Evolutionary conservation across 2,797 vertebrate genomes (phyloP).

Genomic region (Brotogeris chrysoptera): DNA sequence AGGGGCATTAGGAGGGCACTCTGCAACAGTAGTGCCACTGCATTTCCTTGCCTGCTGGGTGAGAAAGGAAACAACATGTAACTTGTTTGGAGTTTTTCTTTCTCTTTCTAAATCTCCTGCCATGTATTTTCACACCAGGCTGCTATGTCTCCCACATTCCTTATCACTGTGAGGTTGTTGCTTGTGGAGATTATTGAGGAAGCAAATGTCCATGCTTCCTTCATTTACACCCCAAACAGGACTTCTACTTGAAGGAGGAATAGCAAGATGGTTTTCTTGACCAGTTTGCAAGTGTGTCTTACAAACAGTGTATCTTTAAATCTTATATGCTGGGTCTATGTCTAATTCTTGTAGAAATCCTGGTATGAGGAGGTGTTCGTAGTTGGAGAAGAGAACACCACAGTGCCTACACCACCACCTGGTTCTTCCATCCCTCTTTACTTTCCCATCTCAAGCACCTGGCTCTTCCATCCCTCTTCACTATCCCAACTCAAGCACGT

Average conservation of each 20-base stretch:
- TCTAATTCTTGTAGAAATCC: not conserved
- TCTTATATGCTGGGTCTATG: not conserved
- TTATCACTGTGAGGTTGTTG: not conserved
- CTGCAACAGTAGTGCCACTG: not conserved
- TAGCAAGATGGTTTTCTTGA: not conserved
- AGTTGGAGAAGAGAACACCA: not conserved
- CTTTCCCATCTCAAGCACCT: not conserved
- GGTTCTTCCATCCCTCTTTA: not conserved
- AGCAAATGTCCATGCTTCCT: not conserved
- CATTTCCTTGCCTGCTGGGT: not conserved
- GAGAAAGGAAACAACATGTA: not conserved
- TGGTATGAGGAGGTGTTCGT: not conserved
- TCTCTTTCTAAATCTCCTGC: not conserved
- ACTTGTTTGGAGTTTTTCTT: not conserved
- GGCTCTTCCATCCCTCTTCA: not conserved
- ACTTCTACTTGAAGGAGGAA: not conserved
- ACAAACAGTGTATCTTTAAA: not conserved
- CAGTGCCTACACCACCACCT: not conserved
- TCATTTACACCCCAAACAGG: not conserved
- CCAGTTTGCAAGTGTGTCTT: not conserved
- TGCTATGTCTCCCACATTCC: not conserved
- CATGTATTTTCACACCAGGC: not conserved
- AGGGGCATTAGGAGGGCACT: not conserved
- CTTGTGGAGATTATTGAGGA: not conserved
- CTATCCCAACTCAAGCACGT: rapidly evolving